Base-by-base conservation (phyloP, 2,797 vertebrate genomes). In the Sebastes matsubarae region DNA sequence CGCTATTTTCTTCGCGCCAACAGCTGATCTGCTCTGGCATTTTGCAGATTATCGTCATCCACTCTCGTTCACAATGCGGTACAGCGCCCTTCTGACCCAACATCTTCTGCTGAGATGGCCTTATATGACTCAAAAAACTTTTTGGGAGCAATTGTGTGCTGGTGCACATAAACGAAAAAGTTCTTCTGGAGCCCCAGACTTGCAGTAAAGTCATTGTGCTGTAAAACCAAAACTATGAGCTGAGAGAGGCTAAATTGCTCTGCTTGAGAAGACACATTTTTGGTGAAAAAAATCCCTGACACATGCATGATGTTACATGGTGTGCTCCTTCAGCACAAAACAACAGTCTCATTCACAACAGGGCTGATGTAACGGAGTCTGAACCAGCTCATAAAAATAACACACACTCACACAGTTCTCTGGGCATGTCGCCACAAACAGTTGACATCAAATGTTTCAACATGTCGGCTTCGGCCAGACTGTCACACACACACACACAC, bases 361-460 rank as follows among this genome's bases (percentile, higher is more conserved):
- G 46, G 18, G 27, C 14, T 68, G 57, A 78, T 58, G 20, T 8
- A 24, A 55, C 16, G 1, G 50, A 54, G 61, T 71, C 72, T 68
- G 76, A 72, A 78, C 30, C 22, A 5, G 54, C 63, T 59, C 5
- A 57, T 38, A 65, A 63, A 75, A 73, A 73, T 52, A 30, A 52
- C 30, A 79, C 30, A 29, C 29, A 52, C 42, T 18, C 42, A 18
- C 57, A 38, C 20, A 42, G 12, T 57, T 63, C 72, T 72, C 78
- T 79, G 72, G 68, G 68, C 75, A 79, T 22, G 22, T 72, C 2
- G 71, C 71, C 77, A 84, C 68, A 75, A 65, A 83, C 75, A 36
- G 69, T 69, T 77, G 76, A 84, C 66, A 79, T 72, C 38, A 74
- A 67, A 71, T 55, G 32, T 55, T 83, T 77, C 22, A 32, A 42